Evolutionary conservation across 2,797 vertebrate species (phyloP), one percentile per base, ranked within the genome.

Genomic region (Anabacerthia variegaticeps): DNA sequence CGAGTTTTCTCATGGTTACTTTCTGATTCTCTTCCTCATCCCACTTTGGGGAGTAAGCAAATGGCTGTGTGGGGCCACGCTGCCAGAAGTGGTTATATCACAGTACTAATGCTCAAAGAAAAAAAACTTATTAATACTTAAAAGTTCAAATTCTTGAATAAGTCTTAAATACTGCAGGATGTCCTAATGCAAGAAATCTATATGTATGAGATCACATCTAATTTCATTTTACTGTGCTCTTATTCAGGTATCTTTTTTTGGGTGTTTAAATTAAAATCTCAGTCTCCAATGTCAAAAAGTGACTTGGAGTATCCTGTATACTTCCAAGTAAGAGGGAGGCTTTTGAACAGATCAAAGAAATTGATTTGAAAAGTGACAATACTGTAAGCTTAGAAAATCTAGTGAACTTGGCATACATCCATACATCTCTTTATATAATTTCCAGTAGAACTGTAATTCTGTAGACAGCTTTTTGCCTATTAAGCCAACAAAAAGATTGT

Each of bases 261-360:
- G 3, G 15, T 43, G 48, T 56, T 72, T 48, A 65, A 73, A 65
- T 68, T 61, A 79, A 54, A 52, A 52, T 32, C 9, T 55, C 8
- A 37, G 7, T 65, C 39, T 46, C 5, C 20, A 44, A 7, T 66
- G 34, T 49, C 17, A 62, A 81, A 69, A 72, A n/a, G 20, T 37
- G 20, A 36, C 28, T 85, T 75, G 22, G 24, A 68, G 20, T 30
- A 37, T 39, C 24, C 19, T 89, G 15, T 52, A 56, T n/a, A 30
- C n/a, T 8, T 71, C 8, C 0, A 2, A 32, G 34, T 15, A 54
- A 6, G 9, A 82, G 16, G 6, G 6, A 66, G 24, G 6, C 7
- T 44, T 92, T 75, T 17, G 18, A 83, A 44, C 2, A 39, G 5
- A 65, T 77, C 26, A 5, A 79, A 37, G 7, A 72, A 72, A 82